A percentile compares a stretch with the other conserved stretches of the same genome.
phyloP scores from a whole-genome alignment of 53 echinoderm and acorn worm genomes.

The Paracentrotus lividus region DNA sequence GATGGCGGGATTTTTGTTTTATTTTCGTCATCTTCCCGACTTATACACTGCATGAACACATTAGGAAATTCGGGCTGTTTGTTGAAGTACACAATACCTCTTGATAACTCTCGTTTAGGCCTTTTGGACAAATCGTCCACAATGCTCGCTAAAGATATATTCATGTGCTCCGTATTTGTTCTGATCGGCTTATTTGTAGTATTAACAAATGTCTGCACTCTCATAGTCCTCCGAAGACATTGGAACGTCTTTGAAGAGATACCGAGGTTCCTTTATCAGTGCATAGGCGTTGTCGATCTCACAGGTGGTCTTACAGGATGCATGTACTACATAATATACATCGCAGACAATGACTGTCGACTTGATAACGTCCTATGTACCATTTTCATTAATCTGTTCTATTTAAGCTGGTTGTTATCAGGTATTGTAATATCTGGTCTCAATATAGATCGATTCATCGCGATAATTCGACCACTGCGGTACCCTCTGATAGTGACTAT shows the following conservation, averaged over 20 bases:
- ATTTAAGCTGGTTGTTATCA: background rate
- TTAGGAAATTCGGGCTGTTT: too few species aligned
- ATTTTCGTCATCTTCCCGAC: too few species aligned
- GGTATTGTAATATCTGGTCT: background rate
- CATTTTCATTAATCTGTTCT: too few species aligned
- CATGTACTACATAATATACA: background rate
- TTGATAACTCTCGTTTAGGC: too few species aligned
- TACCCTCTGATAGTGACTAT: background rate
- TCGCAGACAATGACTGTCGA: background rate
- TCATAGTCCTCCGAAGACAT: background rate
- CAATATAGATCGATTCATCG: constrained; percentile 5
- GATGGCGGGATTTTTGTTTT: too few species aligned
- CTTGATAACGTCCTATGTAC: too few species aligned
- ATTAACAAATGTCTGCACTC: background rate
- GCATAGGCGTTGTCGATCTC: background rate
- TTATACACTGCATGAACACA: too few species aligned
- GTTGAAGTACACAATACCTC: too few species aligned
- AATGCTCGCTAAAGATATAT: background rate
- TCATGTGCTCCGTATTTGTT: background rate
- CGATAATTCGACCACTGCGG: background rate
- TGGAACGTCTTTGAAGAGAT: background rate
- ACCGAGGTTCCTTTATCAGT: constrained; percentile 11
- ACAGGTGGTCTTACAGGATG: background rate
- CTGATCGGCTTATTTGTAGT: background rate
- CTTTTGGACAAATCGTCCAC: background rate